Conservation (phyloP, 2,888 invertebrate species). For the Drosophila nr. perissopoda region DNA sequence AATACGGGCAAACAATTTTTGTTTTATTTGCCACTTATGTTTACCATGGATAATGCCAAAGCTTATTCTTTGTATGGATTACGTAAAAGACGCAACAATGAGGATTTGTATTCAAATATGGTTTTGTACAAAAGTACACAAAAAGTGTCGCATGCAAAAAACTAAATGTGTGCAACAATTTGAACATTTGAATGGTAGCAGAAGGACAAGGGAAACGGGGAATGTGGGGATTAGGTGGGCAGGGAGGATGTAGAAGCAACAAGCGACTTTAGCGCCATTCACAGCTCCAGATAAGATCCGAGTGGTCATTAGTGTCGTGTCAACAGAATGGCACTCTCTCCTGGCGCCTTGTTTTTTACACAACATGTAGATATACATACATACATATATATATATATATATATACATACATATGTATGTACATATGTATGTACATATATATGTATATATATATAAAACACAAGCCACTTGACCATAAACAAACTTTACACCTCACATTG, state of each 20-base stretch:
- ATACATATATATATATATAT: not conserved
- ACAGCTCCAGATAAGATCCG: conserved; percentile 68
- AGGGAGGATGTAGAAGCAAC: conserved; percentile 20
- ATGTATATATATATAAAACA: conserved; percentile 20
- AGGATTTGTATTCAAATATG: conserved; percentile 17
- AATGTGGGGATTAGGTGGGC: not conserved
- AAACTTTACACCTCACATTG: conserved; percentile 81
- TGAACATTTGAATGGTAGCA: conserved; percentile 28
- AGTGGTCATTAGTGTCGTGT: conserved; percentile 80
- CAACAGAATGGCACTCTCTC: conserved; percentile 59
- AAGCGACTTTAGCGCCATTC: conserved; percentile 41
- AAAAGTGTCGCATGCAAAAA: conserved; percentile 45
- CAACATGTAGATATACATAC: conserved; percentile 4
- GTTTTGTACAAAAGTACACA: conserved; percentile 1
- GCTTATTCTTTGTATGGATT: conserved; percentile 16
- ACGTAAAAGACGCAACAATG: conserved; percentile 36
- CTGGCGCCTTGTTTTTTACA: conserved; percentile 36
- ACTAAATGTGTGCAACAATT: conserved; percentile 45
- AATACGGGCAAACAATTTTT: not conserved
- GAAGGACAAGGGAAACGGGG: not conserved
- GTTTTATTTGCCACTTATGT: not conserved
- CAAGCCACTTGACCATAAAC: conserved; percentile 78
- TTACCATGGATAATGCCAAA: not conserved
- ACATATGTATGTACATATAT: not conserved
- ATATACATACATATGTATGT: not conserved